Conservation (phyloP, 2,888 invertebrate species). For the Zygaena filipendulae region DNA sequence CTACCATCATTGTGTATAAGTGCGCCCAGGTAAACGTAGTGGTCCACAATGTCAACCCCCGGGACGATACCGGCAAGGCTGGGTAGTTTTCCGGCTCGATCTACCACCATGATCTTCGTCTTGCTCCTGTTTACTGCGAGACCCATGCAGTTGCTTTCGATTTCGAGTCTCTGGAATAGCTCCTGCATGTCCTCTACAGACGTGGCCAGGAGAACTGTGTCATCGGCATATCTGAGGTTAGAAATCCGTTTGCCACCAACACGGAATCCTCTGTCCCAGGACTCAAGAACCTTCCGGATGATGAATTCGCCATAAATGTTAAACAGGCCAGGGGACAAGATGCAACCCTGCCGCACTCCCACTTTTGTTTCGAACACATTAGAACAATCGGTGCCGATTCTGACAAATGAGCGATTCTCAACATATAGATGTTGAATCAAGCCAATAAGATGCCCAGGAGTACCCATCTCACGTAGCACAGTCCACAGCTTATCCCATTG, state of each 20-base stretch:
- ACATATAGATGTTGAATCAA: not conserved
- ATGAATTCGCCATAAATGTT: not conserved
- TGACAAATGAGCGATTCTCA: not conserved
- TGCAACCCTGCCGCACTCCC: not conserved
- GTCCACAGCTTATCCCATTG: conserved; percentile 9
- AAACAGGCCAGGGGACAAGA: not conserved
- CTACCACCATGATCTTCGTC: too few species aligned
- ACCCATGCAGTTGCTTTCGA: not conserved
- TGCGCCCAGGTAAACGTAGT: too few species aligned
- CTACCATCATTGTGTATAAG: too few species aligned
- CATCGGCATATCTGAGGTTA: conserved; percentile 2
- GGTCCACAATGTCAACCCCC: too few species aligned
- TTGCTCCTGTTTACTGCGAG: too few species aligned
- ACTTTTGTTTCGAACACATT: not conserved
- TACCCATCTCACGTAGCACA: conserved; percentile 9
- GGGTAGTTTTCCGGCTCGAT: too few species aligned
- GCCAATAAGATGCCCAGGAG: conserved; percentile 10
- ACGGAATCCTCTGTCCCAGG: conserved; percentile 1
- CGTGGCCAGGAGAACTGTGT: conserved; percentile 5
- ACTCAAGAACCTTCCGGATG: not conserved
- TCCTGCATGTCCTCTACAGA: conserved; percentile 2
- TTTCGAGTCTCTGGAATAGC: not conserved
- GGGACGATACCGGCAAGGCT: too few species aligned
- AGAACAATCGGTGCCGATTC: not conserved
- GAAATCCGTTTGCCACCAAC: conserved; percentile 2